These are phyloP conservation scores for Tenrec ecaudatus DNA, from an alignment of 2,113 vertebrate species.

Conservation along the genomic window DNA sequence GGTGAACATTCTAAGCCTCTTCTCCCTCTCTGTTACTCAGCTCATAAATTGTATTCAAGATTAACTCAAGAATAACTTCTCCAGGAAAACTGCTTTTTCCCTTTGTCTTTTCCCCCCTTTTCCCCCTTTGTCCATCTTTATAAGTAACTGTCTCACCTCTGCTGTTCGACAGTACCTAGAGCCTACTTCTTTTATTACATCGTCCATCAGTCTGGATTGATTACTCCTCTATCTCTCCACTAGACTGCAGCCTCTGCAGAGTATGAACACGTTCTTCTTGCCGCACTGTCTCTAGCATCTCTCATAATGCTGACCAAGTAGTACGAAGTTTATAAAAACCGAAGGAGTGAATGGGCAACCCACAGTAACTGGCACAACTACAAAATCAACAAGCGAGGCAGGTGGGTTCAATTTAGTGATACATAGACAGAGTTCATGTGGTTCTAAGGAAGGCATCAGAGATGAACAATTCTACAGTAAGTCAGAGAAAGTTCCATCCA, in stretches of 20 bases:
- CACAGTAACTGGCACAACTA: background rate
- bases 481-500: background rate
- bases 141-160: background rate
- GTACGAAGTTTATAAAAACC: background rate
- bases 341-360: background rate
- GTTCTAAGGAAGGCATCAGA: background rate
- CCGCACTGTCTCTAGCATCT: background rate
- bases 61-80: background rate
- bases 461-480: background rate
- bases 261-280: background rate
- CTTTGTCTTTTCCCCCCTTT: no score
- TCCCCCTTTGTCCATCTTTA: background rate
- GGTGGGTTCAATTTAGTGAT: background rate
- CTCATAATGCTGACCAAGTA: background rate
- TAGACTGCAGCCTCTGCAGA: background rate
- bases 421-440: background rate
- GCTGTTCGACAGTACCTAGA: background rate
- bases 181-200: background rate
- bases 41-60: conserved; percentile 26
- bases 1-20: conserved; percentile 6
- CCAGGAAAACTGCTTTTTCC: background rate
- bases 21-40: background rate
- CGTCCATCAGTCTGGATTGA: background rate
- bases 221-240: background rate
- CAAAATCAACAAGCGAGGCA: conserved; percentile 19